Evolutionary conservation across 2,888 invertebrate species (phyloP), one percentile per base, ranked within the genome.

Genomic region (Erannis defoliaria): DNA sequence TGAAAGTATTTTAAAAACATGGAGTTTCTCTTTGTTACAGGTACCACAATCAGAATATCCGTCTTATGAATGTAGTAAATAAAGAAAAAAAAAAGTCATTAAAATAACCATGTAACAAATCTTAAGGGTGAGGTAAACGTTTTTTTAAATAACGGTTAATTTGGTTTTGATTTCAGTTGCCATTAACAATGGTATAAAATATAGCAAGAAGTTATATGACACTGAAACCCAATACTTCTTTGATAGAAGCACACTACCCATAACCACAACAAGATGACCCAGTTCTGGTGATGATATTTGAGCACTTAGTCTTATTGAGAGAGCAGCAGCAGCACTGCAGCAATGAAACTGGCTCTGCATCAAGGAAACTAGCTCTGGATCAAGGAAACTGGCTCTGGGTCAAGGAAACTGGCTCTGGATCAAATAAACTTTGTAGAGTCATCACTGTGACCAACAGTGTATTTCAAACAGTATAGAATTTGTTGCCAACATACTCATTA

Each of bases 21-120:
- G 35, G 2, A 4, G 18, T 29, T 26, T 43, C 6, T 58, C 2
- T 60, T 51, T 58, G 58, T 58, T 58, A 8, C 54, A 54, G 60
- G 54, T 60, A 60, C 42, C 14, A 3, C 21, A 26, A 26, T 26
- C 23, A 31, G 12, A 8, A 46, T 31, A n/a, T n/a, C n/a, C n/a
- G n/a, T n/a, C n/a, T n/a, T n/a, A n/a, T n/a, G n/a, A n/a, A n/a
- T n/a, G n/a, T n/a, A n/a, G n/a, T n/a, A n/a, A n/a, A n/a, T n/a
- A n/a, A n/a, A n/a, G n/a, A n/a, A 16, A 16, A 14, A 10, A 18
- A 6, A 42, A 1, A 42, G 2, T 0, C n/a, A 23, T n/a, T 21
- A 21, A 40, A 40, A n/a, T 14, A 14, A 45, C 16, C 6, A 3
- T 45, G 9, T 26, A 29, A 14, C 10, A 45, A 45, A 45, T 0